Percentiles rank a stretch among this genome's conserved stretches.
Conservation (phyloP, 2,797 vertebrate genomes). For the Clarias pachynema region DNA sequence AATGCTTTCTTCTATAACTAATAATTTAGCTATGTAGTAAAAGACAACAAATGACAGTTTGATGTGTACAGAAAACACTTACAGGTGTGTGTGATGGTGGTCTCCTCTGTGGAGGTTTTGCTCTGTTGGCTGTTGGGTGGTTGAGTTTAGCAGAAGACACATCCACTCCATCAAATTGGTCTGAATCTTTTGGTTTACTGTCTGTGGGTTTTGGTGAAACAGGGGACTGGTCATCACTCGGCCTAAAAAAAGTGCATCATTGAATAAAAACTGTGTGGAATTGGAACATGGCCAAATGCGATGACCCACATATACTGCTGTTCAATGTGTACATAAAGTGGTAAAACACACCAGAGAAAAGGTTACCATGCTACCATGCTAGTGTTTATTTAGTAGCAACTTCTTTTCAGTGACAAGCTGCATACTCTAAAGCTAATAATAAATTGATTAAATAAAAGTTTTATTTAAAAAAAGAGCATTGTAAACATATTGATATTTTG, state of each 20-base stretch:
- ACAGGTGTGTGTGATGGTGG: conserved; percentile 70
- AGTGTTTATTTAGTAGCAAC: not conserved
- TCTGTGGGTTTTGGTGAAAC: conserved; percentile 59
- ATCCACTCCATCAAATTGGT: conserved; percentile 69
- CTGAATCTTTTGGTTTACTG: conserved; percentile 55
- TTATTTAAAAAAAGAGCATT: not conserved
- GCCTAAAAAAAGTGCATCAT: conserved; percentile 49
- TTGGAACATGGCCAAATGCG: not conserved
- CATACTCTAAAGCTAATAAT: not conserved
- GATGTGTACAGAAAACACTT: conserved; percentile 5
- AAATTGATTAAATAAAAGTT: not conserved
- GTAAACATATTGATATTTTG: not conserved
- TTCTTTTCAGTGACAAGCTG: not conserved
- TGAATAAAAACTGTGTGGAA: not conserved
- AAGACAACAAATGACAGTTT: not conserved
- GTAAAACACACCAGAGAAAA: conserved; percentile 1
- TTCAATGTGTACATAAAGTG: conserved; percentile 23
- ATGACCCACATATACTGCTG: not conserved
- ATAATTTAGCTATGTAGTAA: no score
- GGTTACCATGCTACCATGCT: not conserved
- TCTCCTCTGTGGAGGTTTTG: conserved; percentile 80
- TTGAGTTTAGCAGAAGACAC: conserved; percentile 74
- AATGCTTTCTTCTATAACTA: no score
- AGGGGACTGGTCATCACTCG: conserved; percentile 62
- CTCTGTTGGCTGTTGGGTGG: conserved; percentile 80